Evolutionary conservation across 2,797 vertebrate genomes (phyloP), one percentile per base, ranked within the genome.

Genomic region (Valencia hispanica): DNA sequence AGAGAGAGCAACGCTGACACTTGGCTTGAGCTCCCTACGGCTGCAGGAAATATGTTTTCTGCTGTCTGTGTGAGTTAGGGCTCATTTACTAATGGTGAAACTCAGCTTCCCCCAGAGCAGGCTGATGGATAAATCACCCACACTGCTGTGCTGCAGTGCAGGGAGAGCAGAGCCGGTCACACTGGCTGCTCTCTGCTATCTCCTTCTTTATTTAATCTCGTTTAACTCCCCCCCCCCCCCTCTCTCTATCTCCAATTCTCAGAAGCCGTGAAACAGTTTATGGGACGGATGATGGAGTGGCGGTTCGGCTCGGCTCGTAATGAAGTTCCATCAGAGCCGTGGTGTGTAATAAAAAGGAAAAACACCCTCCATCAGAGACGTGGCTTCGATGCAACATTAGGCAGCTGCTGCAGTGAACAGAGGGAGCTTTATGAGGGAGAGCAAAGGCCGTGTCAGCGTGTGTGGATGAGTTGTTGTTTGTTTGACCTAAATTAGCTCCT

Each of bases 81-180:
- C 89, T 92, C 87, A 91, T 93, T 93, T 92, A 78, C 86, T 92
- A 92, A 92, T 92, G 89, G 84, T 80, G 84, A 63, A 41, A 51
- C 65, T 65, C 7, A 15, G 73, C 3, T 41, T 70, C 75, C 61
- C 59, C 51, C 57, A 3, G 22, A 41, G 79, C 83, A 39, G 70
- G 36, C 63, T 51, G 61, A n/a, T 0, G 80, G 80, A 89, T 89
- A 86, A 87, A 86, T 89, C 86, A 83, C 57, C 68, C 15, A 41
- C 74, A 71, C 63, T 66, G 84, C 68, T 78, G 72, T 88, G 78
- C 84, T 87, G 87, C 84, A 85, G 81, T 84, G 82, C 86, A 86
- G 82, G 55, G 70, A 65, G 41, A 39, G 15, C 41, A 70, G 73
- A 77, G 78, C 72, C 8, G n/a, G 71, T 75, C 79, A 72, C 14